A percentile compares a stretch with the other conserved stretches of the same genome.
These are phyloP conservation scores for Gobionotothen gibberifrons DNA, from an alignment of 2,797 vertebrate species.

Conservation along the genomic window DNA sequence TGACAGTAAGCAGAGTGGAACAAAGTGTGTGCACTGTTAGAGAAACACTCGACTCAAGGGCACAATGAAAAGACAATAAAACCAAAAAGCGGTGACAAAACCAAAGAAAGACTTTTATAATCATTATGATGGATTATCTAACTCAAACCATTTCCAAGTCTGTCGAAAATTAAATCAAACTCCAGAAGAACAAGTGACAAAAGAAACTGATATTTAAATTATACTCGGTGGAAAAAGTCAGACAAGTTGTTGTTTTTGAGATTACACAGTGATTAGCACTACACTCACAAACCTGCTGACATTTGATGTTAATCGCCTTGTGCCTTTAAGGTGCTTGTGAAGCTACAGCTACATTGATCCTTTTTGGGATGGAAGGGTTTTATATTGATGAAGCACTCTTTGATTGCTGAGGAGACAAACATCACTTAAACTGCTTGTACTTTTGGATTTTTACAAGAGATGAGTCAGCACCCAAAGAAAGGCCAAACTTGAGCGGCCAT, in stretches of 20 bases:
- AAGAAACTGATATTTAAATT: neutral
- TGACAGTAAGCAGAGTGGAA: slow-evolving; percentile 52
- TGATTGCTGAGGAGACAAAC: slow-evolving; percentile 9
- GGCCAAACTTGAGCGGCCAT: neutral
- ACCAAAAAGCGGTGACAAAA: slow-evolving; percentile 19
- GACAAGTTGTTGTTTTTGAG: neutral
- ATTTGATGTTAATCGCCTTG: slow-evolving; percentile 21
- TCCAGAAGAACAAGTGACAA: neutral
- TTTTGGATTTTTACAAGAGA: neutral
- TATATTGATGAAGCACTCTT: slow-evolving; percentile 13
- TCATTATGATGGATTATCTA: slow-evolving; percentile 30
- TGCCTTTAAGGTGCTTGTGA: slow-evolving; percentile 11
- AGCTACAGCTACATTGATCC: slow-evolving; percentile 20
- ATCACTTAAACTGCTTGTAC: neutral
- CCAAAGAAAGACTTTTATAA: slow-evolving; percentile 24
- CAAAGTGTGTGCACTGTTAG: slow-evolving; percentile 32
- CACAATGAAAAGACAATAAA: slow-evolving; percentile 38
- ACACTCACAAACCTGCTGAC: slow-evolving; percentile 16
- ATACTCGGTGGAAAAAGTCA: neutral
- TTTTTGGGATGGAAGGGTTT: neutral
- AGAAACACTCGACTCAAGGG: slow-evolving; percentile 39
- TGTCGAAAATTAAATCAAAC: neutral
- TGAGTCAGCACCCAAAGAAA: neutral
- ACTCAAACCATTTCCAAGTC: neutral
- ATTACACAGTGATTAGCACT: neutral